phyloP scores from a whole-genome alignment of 2,888 invertebrate species.

The Linhomoeus sp. region DNA sequence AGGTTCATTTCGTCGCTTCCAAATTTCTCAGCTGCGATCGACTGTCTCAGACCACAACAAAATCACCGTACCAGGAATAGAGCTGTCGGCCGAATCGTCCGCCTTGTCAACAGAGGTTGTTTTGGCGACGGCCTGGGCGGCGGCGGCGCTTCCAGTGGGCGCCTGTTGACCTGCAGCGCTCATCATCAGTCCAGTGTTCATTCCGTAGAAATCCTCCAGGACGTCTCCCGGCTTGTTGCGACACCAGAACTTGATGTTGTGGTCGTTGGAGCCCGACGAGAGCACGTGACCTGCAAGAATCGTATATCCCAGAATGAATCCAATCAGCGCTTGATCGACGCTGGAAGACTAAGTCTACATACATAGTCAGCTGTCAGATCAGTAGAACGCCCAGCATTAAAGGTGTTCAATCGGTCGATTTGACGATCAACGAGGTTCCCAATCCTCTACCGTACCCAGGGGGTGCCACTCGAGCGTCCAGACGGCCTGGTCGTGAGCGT shows the following conservation, averaged over 20 bases:
- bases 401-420: no score
- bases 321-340: no score
- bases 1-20: no score
- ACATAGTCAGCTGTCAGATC: no score
- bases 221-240: conserved; percentile 91
- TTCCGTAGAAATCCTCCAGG: conserved; percentile 89
- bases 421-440: no score
- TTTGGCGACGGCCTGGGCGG: not conserved
- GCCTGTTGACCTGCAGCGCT: not conserved
- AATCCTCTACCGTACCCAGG: conserved; percentile 40
- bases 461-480: conserved; percentile 99
- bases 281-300: no score
- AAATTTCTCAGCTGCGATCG: not conserved
- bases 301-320: no score
- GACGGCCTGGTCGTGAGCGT: conserved; percentile 73
- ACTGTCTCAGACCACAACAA: not conserved
- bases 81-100: conserved; percentile 5
- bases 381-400: no score
- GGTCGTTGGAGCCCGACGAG: conserved; percentile 71
- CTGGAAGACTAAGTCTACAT: no score
- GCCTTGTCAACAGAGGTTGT: conserved; percentile 5
- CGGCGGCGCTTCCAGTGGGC: conserved; percentile 1
- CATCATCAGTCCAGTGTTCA: not conserved
- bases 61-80: conserved; percentile 9
- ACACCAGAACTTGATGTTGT: conserved; percentile 95